A percentile compares a stretch with the other conserved stretches of the same genome.
phyloP scores from a whole-genome alignment of 1,140 invertebrate species.

The Drosophila leontia region DNA sequence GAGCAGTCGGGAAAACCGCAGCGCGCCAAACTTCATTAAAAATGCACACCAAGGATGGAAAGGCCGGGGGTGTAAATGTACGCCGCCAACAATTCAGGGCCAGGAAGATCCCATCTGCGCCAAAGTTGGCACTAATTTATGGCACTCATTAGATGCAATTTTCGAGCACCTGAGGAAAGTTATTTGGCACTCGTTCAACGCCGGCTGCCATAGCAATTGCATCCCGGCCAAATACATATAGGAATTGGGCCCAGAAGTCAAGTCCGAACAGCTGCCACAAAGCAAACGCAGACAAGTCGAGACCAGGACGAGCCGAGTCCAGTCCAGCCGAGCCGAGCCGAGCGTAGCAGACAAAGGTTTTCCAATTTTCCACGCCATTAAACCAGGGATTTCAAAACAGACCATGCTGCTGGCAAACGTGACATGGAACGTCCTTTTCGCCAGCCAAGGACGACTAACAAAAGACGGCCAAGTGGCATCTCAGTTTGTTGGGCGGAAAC shows the following conservation, averaged over 20 bases:
- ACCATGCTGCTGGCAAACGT: slow-evolving; percentile 49
- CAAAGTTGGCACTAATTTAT: slow-evolving; percentile 61
- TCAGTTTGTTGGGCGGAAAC: background rate
- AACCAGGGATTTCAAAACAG: slow-evolving; percentile 69
- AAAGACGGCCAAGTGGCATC: slow-evolving; percentile 9
- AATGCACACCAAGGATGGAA: slow-evolving; percentile 5
- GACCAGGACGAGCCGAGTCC: slow-evolving; percentile 2
- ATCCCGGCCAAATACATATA: slow-evolving; percentile 14
- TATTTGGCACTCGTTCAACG: slow-evolving; percentile 52
- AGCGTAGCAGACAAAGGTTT: slow-evolving; percentile 59
- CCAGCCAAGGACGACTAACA: slow-evolving; percentile 4
- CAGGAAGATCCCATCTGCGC: slow-evolving; percentile 10
- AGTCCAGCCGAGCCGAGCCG: slow-evolving; percentile 6
- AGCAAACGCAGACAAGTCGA: slow-evolving; percentile 14
- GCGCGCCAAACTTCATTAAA: slow-evolving; percentile 18
- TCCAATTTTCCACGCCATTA: slow-evolving; percentile 78
- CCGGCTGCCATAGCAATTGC: slow-evolving; percentile 43
- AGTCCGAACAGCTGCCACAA: slow-evolving; percentile 59
- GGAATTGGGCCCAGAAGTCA: slow-evolving; percentile 55
- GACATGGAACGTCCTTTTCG: slow-evolving; percentile 31
- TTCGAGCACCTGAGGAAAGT: slow-evolving; percentile 60
- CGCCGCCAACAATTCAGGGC: slow-evolving; percentile 9
- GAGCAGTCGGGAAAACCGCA: slow-evolving; percentile 10
- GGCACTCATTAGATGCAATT: slow-evolving; percentile 70
- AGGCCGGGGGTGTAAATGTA: background rate